Conservation (phyloP, 2,888 invertebrate species). For the Octonoba sinensis region DNA sequence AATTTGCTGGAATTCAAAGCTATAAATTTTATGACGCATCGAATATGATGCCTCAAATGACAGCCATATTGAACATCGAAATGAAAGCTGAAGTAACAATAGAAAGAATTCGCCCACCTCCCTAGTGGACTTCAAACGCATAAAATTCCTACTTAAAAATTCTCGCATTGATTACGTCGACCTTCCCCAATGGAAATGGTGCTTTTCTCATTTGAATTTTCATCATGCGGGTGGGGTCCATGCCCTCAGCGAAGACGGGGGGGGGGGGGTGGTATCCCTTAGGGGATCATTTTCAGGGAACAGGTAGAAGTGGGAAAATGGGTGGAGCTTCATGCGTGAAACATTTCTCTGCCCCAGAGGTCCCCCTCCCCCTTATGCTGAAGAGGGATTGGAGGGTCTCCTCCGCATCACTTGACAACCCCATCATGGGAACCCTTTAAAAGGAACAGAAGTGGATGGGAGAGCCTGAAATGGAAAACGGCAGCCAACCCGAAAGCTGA, state of each 20-base stretch:
- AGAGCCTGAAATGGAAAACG: too few relatives aligned
- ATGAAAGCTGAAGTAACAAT: too few relatives aligned
- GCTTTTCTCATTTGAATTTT: constrained; percentile 48
- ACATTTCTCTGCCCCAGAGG: constrained; percentile 36
- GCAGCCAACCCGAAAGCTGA: too few relatives aligned
- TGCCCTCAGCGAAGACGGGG: constrained; percentile 30
- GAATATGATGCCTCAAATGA: too few relatives aligned
- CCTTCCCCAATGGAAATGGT: constrained; percentile 20
- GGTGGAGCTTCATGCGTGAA: constrained; percentile 37
- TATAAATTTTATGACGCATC: too few relatives aligned
- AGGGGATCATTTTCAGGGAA: not conserved
- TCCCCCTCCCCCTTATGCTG: not conserved
- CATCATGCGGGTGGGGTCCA: constrained; percentile 54
- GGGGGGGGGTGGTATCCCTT: constrained; percentile 24
- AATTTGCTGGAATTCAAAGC: too few relatives aligned
- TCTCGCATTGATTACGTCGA: constrained; percentile 29
- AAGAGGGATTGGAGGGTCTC: constrained; percentile 36
- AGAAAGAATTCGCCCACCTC: too few relatives aligned
- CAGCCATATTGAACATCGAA: too few relatives aligned
- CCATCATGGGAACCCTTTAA: constrained; percentile 16
- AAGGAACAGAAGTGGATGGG: constrained; percentile 1
- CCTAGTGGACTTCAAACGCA: too few relatives aligned
- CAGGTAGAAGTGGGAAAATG: constrained; percentile 26
- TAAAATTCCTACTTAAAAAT: constrained; percentile 45
- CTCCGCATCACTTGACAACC: constrained; percentile 39